Conservation (phyloP, 2,888 invertebrate species). For the Noctua comes region DNA sequence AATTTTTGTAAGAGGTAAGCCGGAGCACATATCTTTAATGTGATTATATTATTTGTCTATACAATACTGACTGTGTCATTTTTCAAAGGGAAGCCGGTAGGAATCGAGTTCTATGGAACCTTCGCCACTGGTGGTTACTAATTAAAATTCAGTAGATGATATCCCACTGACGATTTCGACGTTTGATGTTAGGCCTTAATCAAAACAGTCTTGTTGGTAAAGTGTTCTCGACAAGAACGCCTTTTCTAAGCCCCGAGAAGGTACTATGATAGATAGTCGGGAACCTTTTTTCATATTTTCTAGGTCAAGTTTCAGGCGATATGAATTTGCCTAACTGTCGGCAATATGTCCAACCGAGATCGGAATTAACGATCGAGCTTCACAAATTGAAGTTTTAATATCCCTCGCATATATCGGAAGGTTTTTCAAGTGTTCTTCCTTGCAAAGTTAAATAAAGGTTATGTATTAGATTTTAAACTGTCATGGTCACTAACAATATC, state of each 20-base stretch:
- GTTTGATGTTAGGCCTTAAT: neutral
- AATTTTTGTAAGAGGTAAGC: no score
- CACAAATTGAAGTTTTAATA: conserved; percentile 24
- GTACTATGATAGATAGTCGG: conserved; percentile 24
- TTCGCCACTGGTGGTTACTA: no score
- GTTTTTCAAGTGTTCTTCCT: conserved; percentile 24
- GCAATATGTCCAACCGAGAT: conserved; percentile 43
- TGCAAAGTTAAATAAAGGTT: neutral
- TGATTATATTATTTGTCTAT: no score
- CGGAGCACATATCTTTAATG: no score
- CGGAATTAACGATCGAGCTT: conserved; percentile 50
- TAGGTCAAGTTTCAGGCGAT: conserved; percentile 48
- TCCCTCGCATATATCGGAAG: conserved; percentile 1
- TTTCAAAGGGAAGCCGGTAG: no score
- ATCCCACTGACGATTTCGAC: neutral
- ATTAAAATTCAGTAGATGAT: neutral
- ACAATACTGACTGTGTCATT: no score
- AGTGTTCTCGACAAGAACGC: conserved; percentile 3
- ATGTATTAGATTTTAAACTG: no score
- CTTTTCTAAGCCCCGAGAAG: conserved; percentile 14
- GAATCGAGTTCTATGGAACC: no score
- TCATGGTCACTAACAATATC: no score
- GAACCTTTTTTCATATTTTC: conserved; percentile 44
- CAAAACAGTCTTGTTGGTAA: conserved; percentile 17
- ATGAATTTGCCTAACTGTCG: conserved; percentile 49